Evolutionary conservation across 1,140 invertebrate genomes (phyloP).

Genomic region (Nixonia krombeini): DNA sequence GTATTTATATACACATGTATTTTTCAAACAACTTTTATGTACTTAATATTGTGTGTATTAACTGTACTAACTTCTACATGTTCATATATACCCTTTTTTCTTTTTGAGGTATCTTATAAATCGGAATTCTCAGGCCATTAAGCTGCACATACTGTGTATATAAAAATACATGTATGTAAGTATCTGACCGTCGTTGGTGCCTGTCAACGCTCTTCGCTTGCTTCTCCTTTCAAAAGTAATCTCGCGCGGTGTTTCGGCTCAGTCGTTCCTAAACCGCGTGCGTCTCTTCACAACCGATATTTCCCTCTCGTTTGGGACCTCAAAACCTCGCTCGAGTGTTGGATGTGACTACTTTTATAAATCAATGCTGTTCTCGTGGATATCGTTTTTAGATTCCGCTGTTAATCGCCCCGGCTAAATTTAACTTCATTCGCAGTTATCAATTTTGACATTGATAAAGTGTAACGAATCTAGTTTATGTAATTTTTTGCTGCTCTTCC

Average conservation of each 20-base stretch:
- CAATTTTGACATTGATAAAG: no score
- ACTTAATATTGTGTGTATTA: no score
- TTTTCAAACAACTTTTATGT: no score
- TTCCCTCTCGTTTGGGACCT: neutral
- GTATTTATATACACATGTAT: no score
- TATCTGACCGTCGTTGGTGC: slow-evolving; percentile 14
- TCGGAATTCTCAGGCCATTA: slow-evolving; percentile 11
- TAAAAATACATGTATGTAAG: slow-evolving; percentile 1
- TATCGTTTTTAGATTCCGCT: neutral
- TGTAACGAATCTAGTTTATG: no score
- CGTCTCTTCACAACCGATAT: slow-evolving; percentile 38
- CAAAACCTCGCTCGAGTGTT: neutral
- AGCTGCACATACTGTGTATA: no score
- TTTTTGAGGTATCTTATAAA: neutral
- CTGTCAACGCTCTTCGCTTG: slow-evolving; percentile 40
- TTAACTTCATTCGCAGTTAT: no score
- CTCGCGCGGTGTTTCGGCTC: slow-evolving; percentile 44
- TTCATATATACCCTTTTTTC: no score
- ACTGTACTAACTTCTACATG: no score
- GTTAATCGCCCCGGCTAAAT: no score
- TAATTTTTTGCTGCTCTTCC: no score
- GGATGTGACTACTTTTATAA: neutral
- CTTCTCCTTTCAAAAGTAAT: slow-evolving; percentile 52
- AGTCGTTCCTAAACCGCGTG: slow-evolving; percentile 47
- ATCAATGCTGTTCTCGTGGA: no score